phyloP scores from a whole-genome alignment of 1,140 invertebrate species.

The Brachionus rubens region DNA sequence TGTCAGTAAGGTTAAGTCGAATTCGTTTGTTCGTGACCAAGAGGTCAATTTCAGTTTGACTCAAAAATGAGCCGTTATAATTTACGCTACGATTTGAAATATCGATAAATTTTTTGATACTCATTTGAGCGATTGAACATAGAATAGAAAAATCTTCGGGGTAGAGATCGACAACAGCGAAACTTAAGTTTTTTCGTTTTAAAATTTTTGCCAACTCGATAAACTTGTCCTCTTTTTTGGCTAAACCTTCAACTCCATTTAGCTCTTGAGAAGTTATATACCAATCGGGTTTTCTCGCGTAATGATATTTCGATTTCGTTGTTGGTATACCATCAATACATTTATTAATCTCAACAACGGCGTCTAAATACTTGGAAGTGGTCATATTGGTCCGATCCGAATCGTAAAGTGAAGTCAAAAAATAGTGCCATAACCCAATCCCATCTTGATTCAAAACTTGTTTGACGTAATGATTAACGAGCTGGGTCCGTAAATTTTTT shows the following conservation, averaged over 20 bases:
- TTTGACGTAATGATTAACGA: not conserved
- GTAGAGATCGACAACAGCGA: not conserved
- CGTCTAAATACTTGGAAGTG: not conserved
- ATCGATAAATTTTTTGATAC: not conserved
- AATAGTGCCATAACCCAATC: not conserved
- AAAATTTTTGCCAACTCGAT: not conserved
- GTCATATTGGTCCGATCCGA: not conserved
- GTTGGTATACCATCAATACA: slow-evolving; percentile 14
- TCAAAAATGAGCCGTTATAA: not conserved
- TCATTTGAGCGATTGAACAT: not conserved
- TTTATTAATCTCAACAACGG: slow-evolving; percentile 8
- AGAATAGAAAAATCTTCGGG: not conserved
- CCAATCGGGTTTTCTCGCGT: not conserved
- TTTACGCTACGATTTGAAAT: not conserved
- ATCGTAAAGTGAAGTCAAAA: not conserved
- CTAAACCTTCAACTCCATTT: not conserved
- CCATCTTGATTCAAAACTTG: not conserved
- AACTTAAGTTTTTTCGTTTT: not conserved
- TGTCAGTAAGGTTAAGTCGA: not conserved
- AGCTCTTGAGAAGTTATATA: not conserved
- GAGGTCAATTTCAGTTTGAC: not conserved
- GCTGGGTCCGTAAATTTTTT: not conserved
- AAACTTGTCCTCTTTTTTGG: not conserved
- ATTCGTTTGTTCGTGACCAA: not conserved
- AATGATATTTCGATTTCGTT: not conserved